These are phyloP conservation scores for Brachionus asplanchnoidis DNA, from an alignment of 1,140 invertebrate species.

Conservation along the genomic window DNA sequence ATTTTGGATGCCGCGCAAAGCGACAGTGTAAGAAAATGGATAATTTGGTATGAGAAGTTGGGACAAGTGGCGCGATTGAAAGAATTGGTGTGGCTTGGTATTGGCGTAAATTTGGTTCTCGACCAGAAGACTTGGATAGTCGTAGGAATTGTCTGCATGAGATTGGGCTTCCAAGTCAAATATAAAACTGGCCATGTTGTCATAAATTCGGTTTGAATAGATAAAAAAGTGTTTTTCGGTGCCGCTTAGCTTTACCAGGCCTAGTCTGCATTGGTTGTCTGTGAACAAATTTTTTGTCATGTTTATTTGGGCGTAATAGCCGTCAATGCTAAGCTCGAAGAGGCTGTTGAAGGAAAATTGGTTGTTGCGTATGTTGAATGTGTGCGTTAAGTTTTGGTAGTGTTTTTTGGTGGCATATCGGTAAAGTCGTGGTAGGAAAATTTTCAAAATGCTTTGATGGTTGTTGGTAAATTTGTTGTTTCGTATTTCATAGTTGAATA, in stretches of 20 bases:
- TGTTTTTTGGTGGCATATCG: constrained; percentile 19
- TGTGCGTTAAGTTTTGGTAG: constrained; percentile 11
- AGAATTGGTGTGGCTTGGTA: constrained; percentile 46
- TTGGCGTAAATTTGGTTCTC: constrained; percentile 76
- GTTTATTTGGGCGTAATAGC: constrained; percentile 75
- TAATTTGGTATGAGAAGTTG: constrained; percentile 43
- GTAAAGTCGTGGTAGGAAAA: neutral
- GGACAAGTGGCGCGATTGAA: constrained; percentile 47
- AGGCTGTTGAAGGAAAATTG: neutral
- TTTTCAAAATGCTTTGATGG: neutral
- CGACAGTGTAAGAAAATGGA: constrained; percentile 74
- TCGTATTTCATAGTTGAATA: constrained; percentile 7
- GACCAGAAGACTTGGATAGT: constrained; percentile 71
- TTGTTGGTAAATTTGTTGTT: constrained; percentile 40
- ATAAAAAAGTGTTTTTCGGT: constrained; percentile 91
- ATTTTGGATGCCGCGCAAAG: constrained; percentile 88
- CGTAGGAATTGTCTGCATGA: constrained; percentile 83
- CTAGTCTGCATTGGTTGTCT: constrained; percentile 75
- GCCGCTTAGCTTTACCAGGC: constrained; percentile 77
- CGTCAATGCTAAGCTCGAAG: constrained; percentile 60
- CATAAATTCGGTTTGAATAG: constrained; percentile 68
- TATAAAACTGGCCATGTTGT: constrained; percentile 75
- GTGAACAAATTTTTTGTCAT: constrained; percentile 78
- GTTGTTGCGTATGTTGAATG: neutral
- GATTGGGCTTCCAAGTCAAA: constrained; percentile 82